Evolutionary conservation across 2,113 vertebrate species (phyloP).

Genomic region (Percopsis transmontana): DNA sequence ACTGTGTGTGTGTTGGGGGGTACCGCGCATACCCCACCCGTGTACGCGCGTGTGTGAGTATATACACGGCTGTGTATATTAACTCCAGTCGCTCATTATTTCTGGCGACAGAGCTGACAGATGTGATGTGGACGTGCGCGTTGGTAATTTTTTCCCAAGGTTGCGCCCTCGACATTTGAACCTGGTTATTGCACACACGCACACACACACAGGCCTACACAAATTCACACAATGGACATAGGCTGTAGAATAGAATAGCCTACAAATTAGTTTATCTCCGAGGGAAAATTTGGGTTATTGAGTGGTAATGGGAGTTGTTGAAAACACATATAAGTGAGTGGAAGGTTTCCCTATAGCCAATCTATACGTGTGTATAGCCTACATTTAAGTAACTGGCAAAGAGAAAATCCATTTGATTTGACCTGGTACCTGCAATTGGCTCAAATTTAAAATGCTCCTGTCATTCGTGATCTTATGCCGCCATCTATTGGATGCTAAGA

Average conservation of each 20-base stretch:
- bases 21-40: too few relatives aligned
- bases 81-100: too few relatives aligned
- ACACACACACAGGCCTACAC: background rate
- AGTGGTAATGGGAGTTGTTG: background rate
- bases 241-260: too few relatives aligned
- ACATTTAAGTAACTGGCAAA: background rate
- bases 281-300: too few relatives aligned
- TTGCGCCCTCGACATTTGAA: too few relatives aligned
- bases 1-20: background rate
- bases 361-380: background rate
- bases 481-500: constrained; percentile 59
- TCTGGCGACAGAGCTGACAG: too few relatives aligned
- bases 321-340: background rate
- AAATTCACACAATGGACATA: background rate
- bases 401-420: background rate
- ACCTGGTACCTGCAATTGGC: background rate
- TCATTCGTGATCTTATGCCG: constrained; percentile 51
- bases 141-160: too few relatives aligned
- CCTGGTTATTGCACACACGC: background rate
- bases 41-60: background rate
- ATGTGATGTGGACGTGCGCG: too few relatives aligned
- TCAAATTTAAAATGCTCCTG: background rate
- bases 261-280: too few relatives aligned
- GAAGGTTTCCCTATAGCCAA: background rate
- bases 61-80: background rate